Conservation (phyloP, 2,797 vertebrate genomes). For the Buceros bicornis region DNA sequence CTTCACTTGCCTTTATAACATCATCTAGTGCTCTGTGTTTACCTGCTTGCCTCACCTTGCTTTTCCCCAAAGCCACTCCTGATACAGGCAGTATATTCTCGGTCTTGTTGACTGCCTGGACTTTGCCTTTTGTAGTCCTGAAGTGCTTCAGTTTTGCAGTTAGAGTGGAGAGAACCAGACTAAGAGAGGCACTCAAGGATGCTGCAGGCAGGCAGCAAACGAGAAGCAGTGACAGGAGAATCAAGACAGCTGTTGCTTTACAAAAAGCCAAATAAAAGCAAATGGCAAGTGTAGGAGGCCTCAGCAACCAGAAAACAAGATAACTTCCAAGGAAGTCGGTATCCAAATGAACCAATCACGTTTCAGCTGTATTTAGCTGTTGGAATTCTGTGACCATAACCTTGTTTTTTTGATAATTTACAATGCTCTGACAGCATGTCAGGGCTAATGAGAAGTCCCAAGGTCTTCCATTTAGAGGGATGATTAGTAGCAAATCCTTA, state of each 20-base stretch:
- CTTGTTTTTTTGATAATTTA: background rate
- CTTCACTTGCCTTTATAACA: background rate
- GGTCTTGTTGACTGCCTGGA: background rate
- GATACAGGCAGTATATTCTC: background rate
- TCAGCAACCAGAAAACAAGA: background rate
- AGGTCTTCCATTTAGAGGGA: background rate
- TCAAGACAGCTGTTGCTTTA: background rate
- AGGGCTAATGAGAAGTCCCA: background rate
- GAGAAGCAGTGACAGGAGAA: background rate
- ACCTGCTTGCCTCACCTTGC: background rate
- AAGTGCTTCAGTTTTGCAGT: background rate
- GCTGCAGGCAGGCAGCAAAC: background rate
- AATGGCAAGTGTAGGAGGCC: background rate
- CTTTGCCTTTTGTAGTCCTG: background rate
- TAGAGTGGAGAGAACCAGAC: background rate
- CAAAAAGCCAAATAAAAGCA: background rate
- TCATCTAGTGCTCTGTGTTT: background rate
- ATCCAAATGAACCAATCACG: background rate
- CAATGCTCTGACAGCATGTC: background rate
- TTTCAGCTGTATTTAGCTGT: background rate
- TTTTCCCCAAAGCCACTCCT: background rate
- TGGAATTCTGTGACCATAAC: background rate
- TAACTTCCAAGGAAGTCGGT: background rate
- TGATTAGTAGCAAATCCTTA: background rate
- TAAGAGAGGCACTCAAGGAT: background rate